Conservation (phyloP, 1,140 invertebrate genomes). For the Drosophila pandora region DNA sequence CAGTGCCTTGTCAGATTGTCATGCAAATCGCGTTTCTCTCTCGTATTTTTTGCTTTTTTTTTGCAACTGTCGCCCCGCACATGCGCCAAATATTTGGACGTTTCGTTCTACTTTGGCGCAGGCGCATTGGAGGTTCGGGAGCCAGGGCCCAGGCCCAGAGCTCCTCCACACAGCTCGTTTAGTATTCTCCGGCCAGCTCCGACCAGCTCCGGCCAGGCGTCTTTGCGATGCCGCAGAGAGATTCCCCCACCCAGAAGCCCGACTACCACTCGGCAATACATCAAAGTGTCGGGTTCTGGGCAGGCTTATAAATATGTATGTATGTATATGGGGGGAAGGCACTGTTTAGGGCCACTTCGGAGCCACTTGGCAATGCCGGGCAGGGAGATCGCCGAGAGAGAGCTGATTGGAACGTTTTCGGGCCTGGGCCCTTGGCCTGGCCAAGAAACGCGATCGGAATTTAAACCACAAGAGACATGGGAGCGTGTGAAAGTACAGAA, state of each 20-base stretch:
- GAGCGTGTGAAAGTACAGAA: slow-evolving; percentile 57
- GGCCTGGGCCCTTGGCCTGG: slow-evolving; percentile 23
- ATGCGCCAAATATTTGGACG: slow-evolving; percentile 73
- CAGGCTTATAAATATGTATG: slow-evolving; percentile 69
- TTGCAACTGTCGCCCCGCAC: slow-evolving; percentile 30
- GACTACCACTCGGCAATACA: slow-evolving; percentile 41
- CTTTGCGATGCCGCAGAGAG: slow-evolving; percentile 21
- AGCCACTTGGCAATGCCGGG: slow-evolving; percentile 24
- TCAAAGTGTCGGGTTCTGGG: slow-evolving; percentile 72
- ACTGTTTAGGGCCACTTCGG: slow-evolving; percentile 5
- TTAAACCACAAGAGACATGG: not conserved
- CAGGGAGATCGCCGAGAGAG: slow-evolving; percentile 7
- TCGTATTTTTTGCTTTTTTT: not conserved
- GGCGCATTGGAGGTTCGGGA: not conserved
- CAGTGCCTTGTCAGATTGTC: slow-evolving; percentile 10
- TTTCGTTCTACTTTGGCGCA: slow-evolving; percentile 67
- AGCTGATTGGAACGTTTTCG: not conserved
- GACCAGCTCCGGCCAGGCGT: slow-evolving; percentile 25
- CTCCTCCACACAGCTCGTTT: slow-evolving; percentile 20
- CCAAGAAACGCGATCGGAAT: slow-evolving; percentile 43
- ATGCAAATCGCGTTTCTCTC: slow-evolving; percentile 51
- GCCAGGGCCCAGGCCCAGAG: too few relatives aligned
- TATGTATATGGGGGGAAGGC: not conserved
- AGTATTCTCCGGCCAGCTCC: slow-evolving; percentile 35
- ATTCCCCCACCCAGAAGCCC: slow-evolving; percentile 18